Evolutionary conservation across 1,140 invertebrate genomes (phyloP).

Genomic region (Drosophila azteca): DNA sequence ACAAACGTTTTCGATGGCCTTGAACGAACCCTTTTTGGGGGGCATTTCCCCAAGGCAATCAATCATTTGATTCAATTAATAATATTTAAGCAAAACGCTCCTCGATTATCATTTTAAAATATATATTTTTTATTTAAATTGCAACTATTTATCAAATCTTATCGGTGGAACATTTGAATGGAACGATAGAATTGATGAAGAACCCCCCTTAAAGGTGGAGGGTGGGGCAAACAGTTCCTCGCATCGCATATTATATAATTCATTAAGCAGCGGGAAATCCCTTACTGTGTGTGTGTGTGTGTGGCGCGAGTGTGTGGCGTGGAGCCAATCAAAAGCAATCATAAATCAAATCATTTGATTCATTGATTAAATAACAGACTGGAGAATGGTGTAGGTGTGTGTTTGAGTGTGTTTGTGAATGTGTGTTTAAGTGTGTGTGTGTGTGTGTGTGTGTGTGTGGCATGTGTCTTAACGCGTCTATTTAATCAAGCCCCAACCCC

Average conservation of each 20-base stretch:
- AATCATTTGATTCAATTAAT: not conserved
- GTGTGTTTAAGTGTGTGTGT: constrained; percentile 12
- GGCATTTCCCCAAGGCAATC: too few relatives aligned
- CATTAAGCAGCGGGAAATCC: constrained; percentile 60
- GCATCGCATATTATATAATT: constrained; percentile 39
- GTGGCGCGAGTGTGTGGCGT: constrained; percentile 26
- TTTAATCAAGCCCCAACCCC: constrained; percentile 63
- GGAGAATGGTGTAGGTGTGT: constrained; percentile 3
- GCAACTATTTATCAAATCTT: constrained; percentile 53
- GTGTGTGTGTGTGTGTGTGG: constrained; percentile 26
- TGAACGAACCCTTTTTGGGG: too few relatives aligned
- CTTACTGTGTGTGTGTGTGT: not conserved
- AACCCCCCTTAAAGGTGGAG: constrained; percentile 5
- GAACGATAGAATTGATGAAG: constrained; percentile 4
- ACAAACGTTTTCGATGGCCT: too few relatives aligned
- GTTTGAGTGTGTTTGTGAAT: constrained; percentile 16
- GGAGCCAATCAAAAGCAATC: constrained; percentile 66
- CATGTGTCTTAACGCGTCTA: constrained; percentile 62
- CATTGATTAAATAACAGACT: constrained; percentile 65
- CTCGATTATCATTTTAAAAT: not conserved
- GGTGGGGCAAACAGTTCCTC: not conserved
- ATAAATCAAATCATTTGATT: constrained; percentile 76
- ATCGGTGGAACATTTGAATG: constrained; percentile 4
- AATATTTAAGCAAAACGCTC: not conserved
- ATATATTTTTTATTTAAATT: constrained; percentile 15